phyloP scores from a whole-genome alignment of 2,797 vertebrate genomes.

The Discoglossus pictus region DNA sequence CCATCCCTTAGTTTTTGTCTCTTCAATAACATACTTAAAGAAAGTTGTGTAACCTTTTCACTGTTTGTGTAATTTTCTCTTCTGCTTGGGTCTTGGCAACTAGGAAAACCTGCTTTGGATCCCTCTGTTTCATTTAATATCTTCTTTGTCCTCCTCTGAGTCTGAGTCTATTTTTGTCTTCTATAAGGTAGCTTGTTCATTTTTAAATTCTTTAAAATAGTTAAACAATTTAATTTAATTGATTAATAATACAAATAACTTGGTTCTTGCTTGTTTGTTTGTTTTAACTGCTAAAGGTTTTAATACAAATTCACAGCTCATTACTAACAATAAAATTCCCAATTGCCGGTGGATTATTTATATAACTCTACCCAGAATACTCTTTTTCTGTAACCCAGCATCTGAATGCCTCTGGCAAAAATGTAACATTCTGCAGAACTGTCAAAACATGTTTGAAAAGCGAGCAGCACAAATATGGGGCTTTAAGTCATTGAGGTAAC shows the following conservation, averaged over 20 bases:
- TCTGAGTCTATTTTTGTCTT: no score
- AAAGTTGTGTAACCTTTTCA: no score
- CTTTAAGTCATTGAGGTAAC: neutral
- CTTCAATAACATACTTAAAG: no score
- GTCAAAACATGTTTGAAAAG: conserved; percentile 34
- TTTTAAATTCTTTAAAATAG: no score
- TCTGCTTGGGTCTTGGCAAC: no score
- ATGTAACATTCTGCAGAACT: conserved; percentile 21
- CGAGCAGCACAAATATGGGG: neutral
- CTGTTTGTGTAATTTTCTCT: no score
- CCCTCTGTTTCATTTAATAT: no score
- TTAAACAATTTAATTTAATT: no score
- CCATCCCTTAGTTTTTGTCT: no score
- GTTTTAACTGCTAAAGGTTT: neutral
- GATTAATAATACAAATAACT: conserved; percentile 2
- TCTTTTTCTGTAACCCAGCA: neutral
- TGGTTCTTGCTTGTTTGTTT: neutral
- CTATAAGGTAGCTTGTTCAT: no score
- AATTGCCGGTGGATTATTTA: conserved; percentile 8
- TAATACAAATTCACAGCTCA: neutral
- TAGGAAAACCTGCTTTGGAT: no score
- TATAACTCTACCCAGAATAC: neutral
- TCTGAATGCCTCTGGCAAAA: conserved; percentile 18
- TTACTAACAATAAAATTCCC: neutral
- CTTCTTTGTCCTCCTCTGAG: no score